phyloP scores from a whole-genome alignment of 2,888 invertebrate genomes.

The Thalpophila matura region DNA sequence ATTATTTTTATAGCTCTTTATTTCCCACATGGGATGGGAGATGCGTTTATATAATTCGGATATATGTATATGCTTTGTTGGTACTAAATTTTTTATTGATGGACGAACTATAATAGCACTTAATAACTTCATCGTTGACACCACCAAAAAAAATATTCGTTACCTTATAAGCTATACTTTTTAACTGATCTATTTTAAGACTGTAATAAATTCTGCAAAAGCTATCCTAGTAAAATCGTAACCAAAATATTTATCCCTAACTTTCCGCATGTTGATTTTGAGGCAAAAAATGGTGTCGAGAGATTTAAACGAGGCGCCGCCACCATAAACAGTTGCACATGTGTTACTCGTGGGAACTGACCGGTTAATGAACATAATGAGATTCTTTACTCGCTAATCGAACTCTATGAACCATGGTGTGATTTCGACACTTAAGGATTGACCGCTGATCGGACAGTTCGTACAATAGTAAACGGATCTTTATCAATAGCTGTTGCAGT shows the following conservation, averaged over 20 bases:
- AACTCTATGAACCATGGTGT: conserved; percentile 62
- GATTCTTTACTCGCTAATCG: conserved; percentile 82
- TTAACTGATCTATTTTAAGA: conserved; percentile 2
- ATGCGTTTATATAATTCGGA: conserved; percentile 12
- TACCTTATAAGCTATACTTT: too few relatives aligned
- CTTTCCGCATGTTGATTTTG: conserved; percentile 62
- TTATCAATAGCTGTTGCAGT: conserved; percentile 38
- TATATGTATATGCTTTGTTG: conserved; percentile 13
- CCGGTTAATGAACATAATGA: conserved; percentile 80
- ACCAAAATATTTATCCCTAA: conserved; percentile 66
- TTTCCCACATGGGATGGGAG: conserved; percentile 9
- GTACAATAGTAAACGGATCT: conserved; percentile 29
- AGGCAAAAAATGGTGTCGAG: conserved; percentile 76
- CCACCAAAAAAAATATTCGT: too few relatives aligned
- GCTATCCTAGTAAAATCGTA: conserved; percentile 14
- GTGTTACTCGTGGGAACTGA: conserved; percentile 83
- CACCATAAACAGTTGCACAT: conserved; percentile 82
- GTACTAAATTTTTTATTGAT: conserved; percentile 9
- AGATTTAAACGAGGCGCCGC: conserved; percentile 75
- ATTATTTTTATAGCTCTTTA: conserved; percentile 41
- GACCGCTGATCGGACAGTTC: conserved; percentile 41
- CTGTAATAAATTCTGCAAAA: conserved; percentile 21
- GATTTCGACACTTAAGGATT: conserved; percentile 63
- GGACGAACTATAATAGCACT: conserved; percentile 3
- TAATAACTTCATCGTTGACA: too few relatives aligned